Percentiles rank a stretch among this genome's conserved stretches.
Conservation (phyloP, 2,888 invertebrate genomes). For the Parelbella ahira region DNA sequence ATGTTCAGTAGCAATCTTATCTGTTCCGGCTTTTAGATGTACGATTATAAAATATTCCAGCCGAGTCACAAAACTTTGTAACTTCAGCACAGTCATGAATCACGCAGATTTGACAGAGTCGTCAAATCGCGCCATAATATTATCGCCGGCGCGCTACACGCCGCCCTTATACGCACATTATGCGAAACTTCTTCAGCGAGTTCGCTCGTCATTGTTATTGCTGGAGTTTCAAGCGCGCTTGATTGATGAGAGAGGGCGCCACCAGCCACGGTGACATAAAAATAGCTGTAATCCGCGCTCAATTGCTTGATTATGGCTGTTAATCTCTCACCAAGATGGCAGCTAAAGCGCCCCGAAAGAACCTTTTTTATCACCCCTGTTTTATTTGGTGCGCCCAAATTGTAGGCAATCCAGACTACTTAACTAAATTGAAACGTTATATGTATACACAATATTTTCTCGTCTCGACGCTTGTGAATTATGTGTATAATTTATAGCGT, state of each 20-base stretch:
- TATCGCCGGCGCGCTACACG: conserved; percentile 5
- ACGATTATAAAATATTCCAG: too few species aligned
- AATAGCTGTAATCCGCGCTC: conserved; percentile 70
- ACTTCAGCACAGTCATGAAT: conserved; percentile 8
- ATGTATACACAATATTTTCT: too few species aligned
- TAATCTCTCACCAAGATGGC: conserved; percentile 66
- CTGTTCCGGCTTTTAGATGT: too few species aligned
- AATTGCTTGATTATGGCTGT: conserved; percentile 76
- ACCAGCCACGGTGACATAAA: conserved; percentile 50
- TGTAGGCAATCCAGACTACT: conserved; percentile 65
- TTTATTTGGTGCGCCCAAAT: conserved; percentile 60
- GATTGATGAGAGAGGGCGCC: conserved; percentile 48
- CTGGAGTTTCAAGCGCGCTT: conserved; percentile 46
- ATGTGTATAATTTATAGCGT: too few species aligned
- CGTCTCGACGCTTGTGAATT: too few species aligned
- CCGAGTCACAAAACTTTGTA: too few species aligned
- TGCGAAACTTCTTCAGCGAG: conserved; percentile 39
- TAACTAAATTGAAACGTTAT: conserved; percentile 64
- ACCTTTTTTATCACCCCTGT: conserved; percentile 59
- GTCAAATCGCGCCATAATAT: conserved; percentile 17
- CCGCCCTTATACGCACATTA: conserved; percentile 33
- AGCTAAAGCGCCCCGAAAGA: conserved; percentile 39
- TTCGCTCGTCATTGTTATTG: conserved; percentile 59
- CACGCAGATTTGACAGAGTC: conserved; percentile 13
- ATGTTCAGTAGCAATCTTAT: too few species aligned